A percentile compares a stretch with the other conserved stretches of the same genome.
These are phyloP conservation scores for Halcyon malimbica DNA, from an alignment of 2,113 vertebrate genomes.

Conservation along the genomic window DNA sequence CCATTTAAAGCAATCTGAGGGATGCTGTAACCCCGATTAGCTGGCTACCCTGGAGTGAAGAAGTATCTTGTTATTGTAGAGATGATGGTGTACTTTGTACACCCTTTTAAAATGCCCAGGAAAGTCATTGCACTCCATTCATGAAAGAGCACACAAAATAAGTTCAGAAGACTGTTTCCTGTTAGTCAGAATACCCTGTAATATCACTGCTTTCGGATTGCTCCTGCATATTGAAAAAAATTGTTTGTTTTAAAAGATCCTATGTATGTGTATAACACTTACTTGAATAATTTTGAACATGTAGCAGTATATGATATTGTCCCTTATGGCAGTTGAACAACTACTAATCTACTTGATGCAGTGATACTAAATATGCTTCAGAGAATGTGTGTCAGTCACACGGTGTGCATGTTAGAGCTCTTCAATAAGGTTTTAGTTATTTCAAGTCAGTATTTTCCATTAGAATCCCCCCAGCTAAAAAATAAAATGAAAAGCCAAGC, in stretches of 20 bases:
- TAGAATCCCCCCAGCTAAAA: slow-evolving; percentile 31
- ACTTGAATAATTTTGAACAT: not conserved
- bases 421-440: not conserved
- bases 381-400: not conserved
- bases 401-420: not conserved
- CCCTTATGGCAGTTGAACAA: not conserved
- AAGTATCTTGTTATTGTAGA: not conserved
- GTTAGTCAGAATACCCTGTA: not conserved
- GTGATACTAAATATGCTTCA: not conserved
- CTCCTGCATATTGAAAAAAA: not conserved
- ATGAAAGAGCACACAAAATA: not conserved
- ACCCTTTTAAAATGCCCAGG: not conserved
- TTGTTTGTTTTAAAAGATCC: slow-evolving; percentile 8
- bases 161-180: not conserved
- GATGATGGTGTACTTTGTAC: not conserved
- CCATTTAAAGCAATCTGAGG: not conserved
- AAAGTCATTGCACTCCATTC: not conserved
- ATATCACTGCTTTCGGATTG: not conserved
- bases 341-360: not conserved
- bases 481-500: slow-evolving; percentile 17
- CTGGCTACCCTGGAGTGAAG: not conserved
- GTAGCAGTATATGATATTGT: not conserved
- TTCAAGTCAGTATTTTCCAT: not conserved
- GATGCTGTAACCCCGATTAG: not conserved
- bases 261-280: slow-evolving; percentile 10